phyloP scores from a whole-genome alignment of 2,888 invertebrate genomes.

The Rotaria macrura region DNA sequence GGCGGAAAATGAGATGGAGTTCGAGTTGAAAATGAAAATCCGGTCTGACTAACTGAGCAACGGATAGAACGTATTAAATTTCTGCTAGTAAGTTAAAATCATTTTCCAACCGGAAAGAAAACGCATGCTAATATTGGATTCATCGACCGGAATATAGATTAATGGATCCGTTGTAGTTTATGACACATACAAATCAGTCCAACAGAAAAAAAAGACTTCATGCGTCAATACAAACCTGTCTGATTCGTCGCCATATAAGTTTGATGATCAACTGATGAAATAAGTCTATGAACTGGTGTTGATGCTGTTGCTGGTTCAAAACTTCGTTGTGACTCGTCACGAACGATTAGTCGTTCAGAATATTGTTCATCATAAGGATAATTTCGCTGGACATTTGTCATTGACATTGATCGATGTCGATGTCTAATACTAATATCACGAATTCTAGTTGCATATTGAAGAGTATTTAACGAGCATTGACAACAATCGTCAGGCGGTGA shows the following conservation, averaged over 20 bases:
- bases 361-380: not conserved
- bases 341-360: not conserved
- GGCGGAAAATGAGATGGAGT: too few relatives aligned
- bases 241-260: not conserved
- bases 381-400: not conserved
- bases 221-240: not conserved
- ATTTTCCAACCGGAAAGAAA: too few relatives aligned
- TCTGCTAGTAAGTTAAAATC: too few relatives aligned
- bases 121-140: too few relatives aligned
- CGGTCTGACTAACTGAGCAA: too few relatives aligned
- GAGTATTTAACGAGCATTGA: slow-evolving; percentile 28
- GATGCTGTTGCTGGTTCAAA: slow-evolving; percentile 18
- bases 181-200: too few relatives aligned
- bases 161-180: too few relatives aligned
- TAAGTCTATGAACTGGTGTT: not conserved
- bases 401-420: slow-evolving; percentile 10
- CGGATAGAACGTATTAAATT: too few relatives aligned
- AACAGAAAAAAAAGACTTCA: too few relatives aligned
- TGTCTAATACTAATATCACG: slow-evolving; percentile 28
- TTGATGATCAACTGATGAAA: slow-evolving; percentile 5
- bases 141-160: too few relatives aligned
- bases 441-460: slow-evolving; percentile 29
- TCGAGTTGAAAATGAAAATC: too few relatives aligned
- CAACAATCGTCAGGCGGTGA: slow-evolving; percentile 28
- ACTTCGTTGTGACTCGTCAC: not conserved